A percentile compares a stretch with the other conserved stretches of the same genome.
Conservation (phyloP, 1,140 invertebrate species). For the Drosophila ohnishii region DNA sequence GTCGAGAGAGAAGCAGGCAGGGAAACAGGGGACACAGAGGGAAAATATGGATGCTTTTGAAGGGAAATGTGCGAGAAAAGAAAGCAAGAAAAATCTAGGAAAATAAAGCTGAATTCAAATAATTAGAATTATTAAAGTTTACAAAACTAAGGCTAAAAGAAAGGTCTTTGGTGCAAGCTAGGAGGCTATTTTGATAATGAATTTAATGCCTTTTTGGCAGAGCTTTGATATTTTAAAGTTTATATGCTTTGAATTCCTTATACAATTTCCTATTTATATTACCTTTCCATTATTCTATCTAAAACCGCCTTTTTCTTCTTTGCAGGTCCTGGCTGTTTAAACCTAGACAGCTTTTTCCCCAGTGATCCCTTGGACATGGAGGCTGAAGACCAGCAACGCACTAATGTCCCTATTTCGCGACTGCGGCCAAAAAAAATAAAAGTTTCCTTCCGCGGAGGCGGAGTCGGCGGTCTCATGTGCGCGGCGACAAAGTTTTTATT, state of each 20-base stretch:
- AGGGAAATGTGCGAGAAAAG: neutral
- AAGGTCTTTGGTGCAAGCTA: too few relatives aligned
- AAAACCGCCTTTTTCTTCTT: neutral
- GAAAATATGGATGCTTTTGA: neutral
- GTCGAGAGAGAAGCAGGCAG: neutral
- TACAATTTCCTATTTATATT: neutral
- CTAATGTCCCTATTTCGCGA: slow-evolving; percentile 13
- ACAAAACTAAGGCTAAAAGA: too few relatives aligned
- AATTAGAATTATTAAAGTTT: too few relatives aligned
- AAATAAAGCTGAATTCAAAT: too few relatives aligned
- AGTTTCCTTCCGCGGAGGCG: neutral
- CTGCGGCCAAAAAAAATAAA: slow-evolving; percentile 8
- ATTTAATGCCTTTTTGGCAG: too few relatives aligned
- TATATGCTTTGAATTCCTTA: neutral
- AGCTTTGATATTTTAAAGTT: too few relatives aligned
- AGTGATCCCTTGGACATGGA: slow-evolving; percentile 5
- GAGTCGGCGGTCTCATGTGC: slow-evolving; percentile 63
- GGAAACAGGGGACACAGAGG: slow-evolving; percentile 5
- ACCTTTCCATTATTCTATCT: neutral
- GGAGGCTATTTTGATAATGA: too few relatives aligned
- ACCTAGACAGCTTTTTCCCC: neutral
- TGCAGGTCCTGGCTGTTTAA: neutral
- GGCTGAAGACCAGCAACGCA: slow-evolving; percentile 1
- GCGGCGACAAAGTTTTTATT: slow-evolving; percentile 76
- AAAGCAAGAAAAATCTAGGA: neutral